phyloP scores from a whole-genome alignment of 2,113 vertebrate genomes.

The Ahaetulla prasina region DNA sequence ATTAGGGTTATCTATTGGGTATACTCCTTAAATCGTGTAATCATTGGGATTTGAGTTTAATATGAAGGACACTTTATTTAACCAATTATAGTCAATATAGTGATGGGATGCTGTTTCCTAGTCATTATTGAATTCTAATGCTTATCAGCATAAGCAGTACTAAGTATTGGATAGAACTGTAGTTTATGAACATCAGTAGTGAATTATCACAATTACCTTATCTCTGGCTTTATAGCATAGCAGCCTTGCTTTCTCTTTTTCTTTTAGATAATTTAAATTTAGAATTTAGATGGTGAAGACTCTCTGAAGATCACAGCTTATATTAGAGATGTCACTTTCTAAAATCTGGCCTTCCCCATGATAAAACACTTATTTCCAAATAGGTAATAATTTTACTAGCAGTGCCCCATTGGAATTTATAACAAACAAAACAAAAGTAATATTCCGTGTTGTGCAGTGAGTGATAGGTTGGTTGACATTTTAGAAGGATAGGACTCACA shows the following conservation, averaged over 20 bases:
- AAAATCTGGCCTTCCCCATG: background rate
- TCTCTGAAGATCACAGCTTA: background rate
- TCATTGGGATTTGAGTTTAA: background rate
- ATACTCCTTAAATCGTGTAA: background rate
- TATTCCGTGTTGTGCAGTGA: background rate
- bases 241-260: background rate
- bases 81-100: background rate
- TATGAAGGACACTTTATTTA: background rate
- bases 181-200: background rate
- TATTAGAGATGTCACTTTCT: background rate
- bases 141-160: background rate
- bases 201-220: background rate
- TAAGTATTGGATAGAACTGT: background rate
- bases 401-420: background rate
- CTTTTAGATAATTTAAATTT: background rate
- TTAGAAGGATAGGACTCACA: background rate
- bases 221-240: background rate
- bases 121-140: background rate
- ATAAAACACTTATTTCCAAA: background rate
- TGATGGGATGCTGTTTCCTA: background rate
- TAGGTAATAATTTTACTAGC: background rate
- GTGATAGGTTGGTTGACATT: background rate
- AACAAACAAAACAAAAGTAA: background rate
- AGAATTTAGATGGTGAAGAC: background rate
- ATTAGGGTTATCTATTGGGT: background rate